A percentile compares a stretch with the other conserved stretches of the same genome.
These are phyloP conservation scores for Theropithecus gelada DNA, from an alignment of 2,113 vertebrate genomes.

Conservation along the genomic window DNA sequence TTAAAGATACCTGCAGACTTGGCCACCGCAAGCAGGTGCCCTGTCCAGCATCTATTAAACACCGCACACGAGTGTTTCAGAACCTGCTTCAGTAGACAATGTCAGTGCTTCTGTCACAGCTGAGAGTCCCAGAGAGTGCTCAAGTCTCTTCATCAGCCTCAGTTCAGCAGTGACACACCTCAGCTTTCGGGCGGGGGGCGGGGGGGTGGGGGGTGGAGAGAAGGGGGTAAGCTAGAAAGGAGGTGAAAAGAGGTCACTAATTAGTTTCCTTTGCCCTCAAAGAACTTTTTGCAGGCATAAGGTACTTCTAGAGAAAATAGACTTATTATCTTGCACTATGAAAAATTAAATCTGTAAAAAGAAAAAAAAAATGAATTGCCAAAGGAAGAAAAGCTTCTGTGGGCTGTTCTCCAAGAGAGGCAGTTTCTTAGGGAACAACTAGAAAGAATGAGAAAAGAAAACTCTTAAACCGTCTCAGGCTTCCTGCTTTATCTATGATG, in stretches of 20 bases:
- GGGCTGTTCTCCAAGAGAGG: conserved; percentile 78
- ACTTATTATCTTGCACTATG: conserved; percentile 59
- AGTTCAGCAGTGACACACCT: conserved; percentile 83
- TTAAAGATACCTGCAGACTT: conserved; percentile 71
- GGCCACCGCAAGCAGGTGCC: conserved; percentile 70
- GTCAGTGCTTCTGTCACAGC: conserved; percentile 79
- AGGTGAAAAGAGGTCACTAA: conserved; percentile 83
- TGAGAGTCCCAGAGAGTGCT: conserved; percentile 78
- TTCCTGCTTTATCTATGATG: conserved; percentile 66
- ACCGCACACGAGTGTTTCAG: conserved; percentile 78
- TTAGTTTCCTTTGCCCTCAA: conserved; percentile 82
- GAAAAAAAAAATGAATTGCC: conserved; percentile 63
- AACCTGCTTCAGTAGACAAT: conserved; percentile 75
- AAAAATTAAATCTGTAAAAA: conserved; percentile 77
- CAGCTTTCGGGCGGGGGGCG: conserved; percentile 78
- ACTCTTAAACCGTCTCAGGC: conserved; percentile 68
- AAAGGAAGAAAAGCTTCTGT: conserved; percentile 69
- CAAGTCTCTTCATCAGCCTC: conserved; percentile 85
- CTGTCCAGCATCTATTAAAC: conserved; percentile 78
- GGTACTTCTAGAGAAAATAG: conserved; percentile 83
- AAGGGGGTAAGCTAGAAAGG: conserved; percentile 70
- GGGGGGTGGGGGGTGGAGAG: not conserved
- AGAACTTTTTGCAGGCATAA: conserved; percentile 83
- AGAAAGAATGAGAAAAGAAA: conserved; percentile 55
- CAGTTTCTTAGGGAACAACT: conserved; percentile 77